phyloP scores from a whole-genome alignment of 1,140 invertebrate genomes.

The Trichoplusia ni region DNA sequence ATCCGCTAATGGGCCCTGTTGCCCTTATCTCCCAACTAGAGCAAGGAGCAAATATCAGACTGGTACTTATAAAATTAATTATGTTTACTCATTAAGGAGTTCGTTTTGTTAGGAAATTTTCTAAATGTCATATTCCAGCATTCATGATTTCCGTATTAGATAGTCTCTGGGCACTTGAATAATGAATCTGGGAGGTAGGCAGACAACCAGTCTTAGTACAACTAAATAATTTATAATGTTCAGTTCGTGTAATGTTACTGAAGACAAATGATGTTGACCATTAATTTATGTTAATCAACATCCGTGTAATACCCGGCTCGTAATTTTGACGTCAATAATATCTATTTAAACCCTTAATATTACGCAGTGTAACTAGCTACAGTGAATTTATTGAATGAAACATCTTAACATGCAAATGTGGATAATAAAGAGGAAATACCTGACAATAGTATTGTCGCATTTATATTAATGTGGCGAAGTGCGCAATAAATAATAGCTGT shows the following conservation, averaged over 20 bases:
- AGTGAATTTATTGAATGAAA: conserved; percentile 12
- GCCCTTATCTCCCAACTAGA: conserved; percentile 20
- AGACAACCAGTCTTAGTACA: conserved; percentile 14
- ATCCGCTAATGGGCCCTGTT: conserved; percentile 26
- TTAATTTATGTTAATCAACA: conserved; percentile 27
- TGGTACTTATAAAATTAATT: conserved; percentile 17
- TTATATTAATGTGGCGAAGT: conserved; percentile 15
- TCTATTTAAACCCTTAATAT: conserved; percentile 15
- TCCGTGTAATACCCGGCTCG: conserved; percentile 21
- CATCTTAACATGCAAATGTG: conserved; percentile 6
- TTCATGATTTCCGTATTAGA: neutral
- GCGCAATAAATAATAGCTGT: conserved; percentile 6
- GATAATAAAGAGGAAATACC: conserved; percentile 13
- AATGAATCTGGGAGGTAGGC: conserved; percentile 5
- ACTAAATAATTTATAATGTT: conserved; percentile 18
- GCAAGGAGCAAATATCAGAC: conserved; percentile 23
- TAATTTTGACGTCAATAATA: conserved; percentile 25
- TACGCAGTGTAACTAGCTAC: conserved; percentile 9
- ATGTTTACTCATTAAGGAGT: conserved; percentile 15
- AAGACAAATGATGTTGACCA: conserved; percentile 28
- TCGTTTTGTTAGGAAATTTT: conserved; percentile 1
- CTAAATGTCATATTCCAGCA: conserved; percentile 1
- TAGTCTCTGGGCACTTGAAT: neutral
- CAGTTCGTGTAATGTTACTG: conserved; percentile 19
- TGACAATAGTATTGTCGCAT: conserved; percentile 19